Conservation (phyloP, 2,888 invertebrate genomes). For the Acronicta aceris region DNA sequence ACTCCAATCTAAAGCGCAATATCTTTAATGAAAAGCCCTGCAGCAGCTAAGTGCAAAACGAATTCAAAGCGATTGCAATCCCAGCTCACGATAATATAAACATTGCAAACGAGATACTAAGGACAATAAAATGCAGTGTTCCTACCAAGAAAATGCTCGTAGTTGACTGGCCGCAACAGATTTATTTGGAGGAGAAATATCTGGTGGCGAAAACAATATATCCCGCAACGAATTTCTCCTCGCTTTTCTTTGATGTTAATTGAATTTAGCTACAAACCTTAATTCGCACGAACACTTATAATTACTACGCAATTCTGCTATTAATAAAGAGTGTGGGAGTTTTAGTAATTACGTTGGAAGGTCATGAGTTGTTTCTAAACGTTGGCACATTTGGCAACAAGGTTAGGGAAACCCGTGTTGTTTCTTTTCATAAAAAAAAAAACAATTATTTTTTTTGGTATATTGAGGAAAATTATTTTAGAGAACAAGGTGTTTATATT, state of each 20-base stretch:
- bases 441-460: too few species aligned
- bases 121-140: conserved; percentile 55
- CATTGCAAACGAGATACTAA: conserved; percentile 56
- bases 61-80: conserved; percentile 49
- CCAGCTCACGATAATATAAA: conserved; percentile 49
- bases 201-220: conserved; percentile 56
- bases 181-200: conserved; percentile 55
- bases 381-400: too few species aligned
- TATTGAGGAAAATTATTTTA: too few species aligned
- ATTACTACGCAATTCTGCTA: conserved; percentile 19
- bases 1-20: conserved; percentile 37
- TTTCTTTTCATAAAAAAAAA: too few species aligned
- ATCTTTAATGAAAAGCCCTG: conserved; percentile 41
- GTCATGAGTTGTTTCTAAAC: background rate
- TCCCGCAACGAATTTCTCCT: conserved; percentile 42
- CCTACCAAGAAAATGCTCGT: conserved; percentile 44
- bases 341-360: background rate
- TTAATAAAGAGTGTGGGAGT: conserved; percentile 12
- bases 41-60: conserved; percentile 46
- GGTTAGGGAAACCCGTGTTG: too few species aligned
- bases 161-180: conserved; percentile 57
- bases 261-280: conserved; percentile 34
- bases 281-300: conserved; percentile 17
- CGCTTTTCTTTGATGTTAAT: conserved; percentile 46
- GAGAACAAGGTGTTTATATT: too few species aligned